Conservation (phyloP, 2,888 invertebrate species). For the Megalurothrips usitatus region DNA sequence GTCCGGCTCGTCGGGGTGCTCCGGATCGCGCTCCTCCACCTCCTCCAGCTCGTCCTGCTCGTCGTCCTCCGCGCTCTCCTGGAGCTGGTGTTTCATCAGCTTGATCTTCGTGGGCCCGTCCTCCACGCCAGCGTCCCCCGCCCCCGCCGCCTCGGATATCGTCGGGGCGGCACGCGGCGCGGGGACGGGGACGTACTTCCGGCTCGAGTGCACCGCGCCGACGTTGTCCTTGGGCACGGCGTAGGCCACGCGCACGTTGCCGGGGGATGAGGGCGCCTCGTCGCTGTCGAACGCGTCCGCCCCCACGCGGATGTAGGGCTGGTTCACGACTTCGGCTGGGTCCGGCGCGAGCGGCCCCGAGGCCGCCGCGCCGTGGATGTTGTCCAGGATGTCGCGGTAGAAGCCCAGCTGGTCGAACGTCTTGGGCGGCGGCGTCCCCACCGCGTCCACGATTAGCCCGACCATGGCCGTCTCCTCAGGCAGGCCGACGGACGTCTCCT, state of each 20-base stretch:
- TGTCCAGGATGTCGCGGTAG: slow-evolving; percentile 21
- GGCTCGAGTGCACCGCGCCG: neutral
- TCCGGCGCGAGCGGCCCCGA: neutral
- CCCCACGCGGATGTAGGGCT: neutral
- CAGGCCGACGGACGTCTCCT: slow-evolving; percentile 44
- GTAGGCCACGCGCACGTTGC: slow-evolving; percentile 3
- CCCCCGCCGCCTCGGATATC: too few relatives aligned
- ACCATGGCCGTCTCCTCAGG: slow-evolving; percentile 36
- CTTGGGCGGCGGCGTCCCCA: neutral
- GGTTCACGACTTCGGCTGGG: neutral
- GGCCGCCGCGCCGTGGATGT: neutral
- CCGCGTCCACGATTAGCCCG: neutral
- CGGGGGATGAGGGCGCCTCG: neutral
- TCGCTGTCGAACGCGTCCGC: neutral
- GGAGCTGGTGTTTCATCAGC: slow-evolving; percentile 31
- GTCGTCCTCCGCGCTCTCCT: slow-evolving; percentile 31
- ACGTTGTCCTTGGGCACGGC: neutral
- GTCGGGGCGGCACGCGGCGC: neutral
- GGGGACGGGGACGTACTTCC: neutral
- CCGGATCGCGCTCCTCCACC: slow-evolving; percentile 10
- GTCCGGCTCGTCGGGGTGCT: slow-evolving; percentile 12
- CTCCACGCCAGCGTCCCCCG: neutral
- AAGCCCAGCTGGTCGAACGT: slow-evolving; percentile 3
- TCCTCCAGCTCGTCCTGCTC: slow-evolving; percentile 22
- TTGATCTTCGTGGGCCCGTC: slow-evolving; percentile 29